These are phyloP conservation scores for Leptoteleia sp. DNA, from an alignment of 1,140 invertebrate genomes.

Conservation along the genomic window DNA sequence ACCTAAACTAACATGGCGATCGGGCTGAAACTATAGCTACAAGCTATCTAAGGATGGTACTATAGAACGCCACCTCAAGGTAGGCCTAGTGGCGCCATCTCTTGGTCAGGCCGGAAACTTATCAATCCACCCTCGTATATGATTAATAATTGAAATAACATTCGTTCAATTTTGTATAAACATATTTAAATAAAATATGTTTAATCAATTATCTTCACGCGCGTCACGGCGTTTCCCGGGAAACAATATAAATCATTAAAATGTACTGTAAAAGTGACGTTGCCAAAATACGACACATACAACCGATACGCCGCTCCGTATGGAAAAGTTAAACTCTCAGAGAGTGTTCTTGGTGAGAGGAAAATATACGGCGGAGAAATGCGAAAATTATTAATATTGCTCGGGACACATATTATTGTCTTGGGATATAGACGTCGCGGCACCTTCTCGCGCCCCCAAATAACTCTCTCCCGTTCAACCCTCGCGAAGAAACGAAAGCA, in stretches of 20 bases:
- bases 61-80: too few species aligned
- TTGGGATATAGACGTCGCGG: constrained; percentile 79
- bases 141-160: too few species aligned
- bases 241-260: constrained; percentile 35
- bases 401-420: constrained; percentile 81
- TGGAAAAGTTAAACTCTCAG: constrained; percentile 63
- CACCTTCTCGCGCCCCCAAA: constrained; percentile 70
- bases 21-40: too few species aligned
- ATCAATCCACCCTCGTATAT: too few species aligned
- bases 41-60: too few species aligned
- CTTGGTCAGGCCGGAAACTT: too few species aligned
- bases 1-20: too few species aligned
- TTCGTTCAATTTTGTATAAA: too few species aligned
- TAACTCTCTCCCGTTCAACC: constrained; percentile 67
- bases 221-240: background rate
- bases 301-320: constrained; percentile 41
- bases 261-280: constrained; percentile 19
- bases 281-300: constrained; percentile 17
- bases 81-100: too few species aligned
- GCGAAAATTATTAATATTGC: constrained; percentile 82
- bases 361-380: constrained; percentile 78
- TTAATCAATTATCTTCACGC: too few species aligned
- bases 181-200: too few species aligned
- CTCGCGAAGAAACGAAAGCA: constrained; percentile 67
- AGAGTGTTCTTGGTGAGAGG: constrained; percentile 56